phyloP scores from a whole-genome alignment of 1,140 invertebrate species.

The Aphelenchoides fujianensis region DNA sequence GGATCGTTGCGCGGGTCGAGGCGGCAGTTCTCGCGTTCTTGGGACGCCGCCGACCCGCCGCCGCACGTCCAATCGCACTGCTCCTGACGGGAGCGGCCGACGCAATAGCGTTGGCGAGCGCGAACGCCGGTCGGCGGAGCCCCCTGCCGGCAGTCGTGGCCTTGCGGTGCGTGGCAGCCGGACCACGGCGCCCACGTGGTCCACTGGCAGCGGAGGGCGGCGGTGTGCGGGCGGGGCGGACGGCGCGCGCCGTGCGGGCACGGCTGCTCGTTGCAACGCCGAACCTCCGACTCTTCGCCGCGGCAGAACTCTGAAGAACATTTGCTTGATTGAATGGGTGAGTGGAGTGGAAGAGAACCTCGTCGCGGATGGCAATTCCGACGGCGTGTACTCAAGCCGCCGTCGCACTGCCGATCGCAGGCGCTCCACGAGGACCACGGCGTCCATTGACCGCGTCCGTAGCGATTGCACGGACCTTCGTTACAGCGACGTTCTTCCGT shows the following conservation, averaged over 20 bases:
- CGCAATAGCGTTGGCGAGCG: not conserved
- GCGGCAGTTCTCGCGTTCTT: not conserved
- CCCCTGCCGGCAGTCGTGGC: not conserved
- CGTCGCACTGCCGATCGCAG: not conserved
- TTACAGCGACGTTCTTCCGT: not conserved
- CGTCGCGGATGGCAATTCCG: too few relatives aligned
- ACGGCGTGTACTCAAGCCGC: not conserved
- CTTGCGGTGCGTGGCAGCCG: not conserved
- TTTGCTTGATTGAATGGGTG: too few relatives aligned
- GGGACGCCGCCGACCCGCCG: too few relatives aligned
- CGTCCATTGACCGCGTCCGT: too few relatives aligned
- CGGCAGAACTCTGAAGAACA: too few relatives aligned
- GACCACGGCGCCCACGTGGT: not conserved
- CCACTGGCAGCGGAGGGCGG: not conserved
- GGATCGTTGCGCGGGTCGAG: not conserved
- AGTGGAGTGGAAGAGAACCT: too few relatives aligned
- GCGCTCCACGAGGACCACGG: not conserved
- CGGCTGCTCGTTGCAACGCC: conserved; percentile 3
- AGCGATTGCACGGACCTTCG: conserved; percentile 1
- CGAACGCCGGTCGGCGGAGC: not conserved
- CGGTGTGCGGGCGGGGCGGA: too few relatives aligned
- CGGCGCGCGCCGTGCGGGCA: too few relatives aligned
- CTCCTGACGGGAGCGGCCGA: not conserved
- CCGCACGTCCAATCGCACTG: too few relatives aligned
- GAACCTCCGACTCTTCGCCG: not conserved